These are phyloP conservation scores for Thyatira batis DNA, from an alignment of 2,888 invertebrate genomes.

Conservation along the genomic window DNA sequence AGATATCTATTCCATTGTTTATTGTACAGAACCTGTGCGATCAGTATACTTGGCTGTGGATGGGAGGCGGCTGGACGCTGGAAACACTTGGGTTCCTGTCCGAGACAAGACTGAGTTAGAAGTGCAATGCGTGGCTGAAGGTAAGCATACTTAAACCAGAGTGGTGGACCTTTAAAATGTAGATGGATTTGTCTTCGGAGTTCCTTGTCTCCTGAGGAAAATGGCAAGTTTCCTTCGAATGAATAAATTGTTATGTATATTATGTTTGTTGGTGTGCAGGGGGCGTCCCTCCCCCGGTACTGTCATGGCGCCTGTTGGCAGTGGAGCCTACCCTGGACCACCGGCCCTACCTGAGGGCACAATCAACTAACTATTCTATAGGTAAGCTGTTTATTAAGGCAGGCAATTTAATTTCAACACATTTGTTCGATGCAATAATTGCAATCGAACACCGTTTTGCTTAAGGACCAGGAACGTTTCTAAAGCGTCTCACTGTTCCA, in stretches of 20 bases:
- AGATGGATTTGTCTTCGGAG: neutral
- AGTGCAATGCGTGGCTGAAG: conserved; percentile 93
- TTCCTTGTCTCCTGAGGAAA: too few species aligned
- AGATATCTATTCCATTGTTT: too few species aligned
- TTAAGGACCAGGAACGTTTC: too few species aligned
- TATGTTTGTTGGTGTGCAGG: conserved; percentile 52
- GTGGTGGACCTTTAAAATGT: too few species aligned
- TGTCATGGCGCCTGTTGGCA: conserved; percentile 79
- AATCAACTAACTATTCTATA: conserved; percentile 76
- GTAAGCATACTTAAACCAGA: conserved; percentile 71
- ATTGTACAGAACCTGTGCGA: conserved; percentile 87
- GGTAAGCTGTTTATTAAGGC: too few species aligned
- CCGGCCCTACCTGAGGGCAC: conserved; percentile 78
- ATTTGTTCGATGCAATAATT: too few species aligned
- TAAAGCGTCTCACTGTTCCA: conserved; percentile 18
- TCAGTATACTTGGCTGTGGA: conserved; percentile 94
- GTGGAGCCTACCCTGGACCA: conserved; percentile 80
- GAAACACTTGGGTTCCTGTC: conserved; percentile 93
- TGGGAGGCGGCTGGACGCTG: conserved; percentile 91
- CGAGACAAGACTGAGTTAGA: conserved; percentile 92
- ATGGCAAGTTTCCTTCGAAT: too few species aligned
- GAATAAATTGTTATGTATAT: conserved; percentile 14
- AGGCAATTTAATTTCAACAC: too few species aligned
- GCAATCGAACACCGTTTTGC: too few species aligned
- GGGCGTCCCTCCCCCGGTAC: conserved; percentile 84